phyloP scores from a whole-genome alignment of 1,140 invertebrate genomes.

The Drosophila kurseongensis region DNA sequence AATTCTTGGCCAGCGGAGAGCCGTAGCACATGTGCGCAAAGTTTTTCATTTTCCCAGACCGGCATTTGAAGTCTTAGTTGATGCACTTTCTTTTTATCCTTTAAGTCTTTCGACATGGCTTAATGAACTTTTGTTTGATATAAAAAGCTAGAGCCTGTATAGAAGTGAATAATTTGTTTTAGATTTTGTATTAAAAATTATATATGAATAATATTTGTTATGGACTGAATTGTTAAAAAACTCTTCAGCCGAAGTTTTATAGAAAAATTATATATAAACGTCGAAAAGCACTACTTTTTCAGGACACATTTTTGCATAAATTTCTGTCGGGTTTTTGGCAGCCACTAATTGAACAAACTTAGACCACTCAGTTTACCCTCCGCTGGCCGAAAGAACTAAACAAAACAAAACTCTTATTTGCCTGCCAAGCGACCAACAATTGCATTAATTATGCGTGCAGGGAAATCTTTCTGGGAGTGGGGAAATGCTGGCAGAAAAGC shows the following conservation, averaged over 20 bases:
- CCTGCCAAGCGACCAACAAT: constrained; percentile 54
- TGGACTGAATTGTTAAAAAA: no score
- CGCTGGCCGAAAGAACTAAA: constrained; percentile 24
- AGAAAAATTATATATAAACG: no score
- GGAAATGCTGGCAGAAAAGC: constrained; percentile 52
- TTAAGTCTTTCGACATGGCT: not conserved
- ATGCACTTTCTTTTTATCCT: not conserved
- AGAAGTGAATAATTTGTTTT: no score
- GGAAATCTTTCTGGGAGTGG: constrained; percentile 36
- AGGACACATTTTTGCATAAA: constrained; percentile 6
- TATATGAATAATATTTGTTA: no score
- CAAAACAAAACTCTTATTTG: constrained; percentile 34
- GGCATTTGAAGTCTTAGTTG: constrained; percentile 8
- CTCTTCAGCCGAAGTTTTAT: no score
- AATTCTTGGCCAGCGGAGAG: constrained; percentile 35
- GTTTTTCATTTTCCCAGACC: constrained; percentile 38
- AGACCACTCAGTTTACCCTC: constrained; percentile 23
- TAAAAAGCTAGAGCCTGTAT: not conserved
- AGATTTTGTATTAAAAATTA: no score
- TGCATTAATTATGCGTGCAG: constrained; percentile 75
- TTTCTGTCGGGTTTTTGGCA: constrained; percentile 8
- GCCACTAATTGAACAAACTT: constrained; percentile 42
- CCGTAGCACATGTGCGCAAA: constrained; percentile 30
- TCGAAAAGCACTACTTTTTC: not conserved
- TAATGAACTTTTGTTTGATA: not conserved